Percentiles rank a stretch among this genome's conserved stretches.
Evolutionary conservation across 2,888 invertebrate species (phyloP).

Genomic region (Trachelus tabidus): DNA sequence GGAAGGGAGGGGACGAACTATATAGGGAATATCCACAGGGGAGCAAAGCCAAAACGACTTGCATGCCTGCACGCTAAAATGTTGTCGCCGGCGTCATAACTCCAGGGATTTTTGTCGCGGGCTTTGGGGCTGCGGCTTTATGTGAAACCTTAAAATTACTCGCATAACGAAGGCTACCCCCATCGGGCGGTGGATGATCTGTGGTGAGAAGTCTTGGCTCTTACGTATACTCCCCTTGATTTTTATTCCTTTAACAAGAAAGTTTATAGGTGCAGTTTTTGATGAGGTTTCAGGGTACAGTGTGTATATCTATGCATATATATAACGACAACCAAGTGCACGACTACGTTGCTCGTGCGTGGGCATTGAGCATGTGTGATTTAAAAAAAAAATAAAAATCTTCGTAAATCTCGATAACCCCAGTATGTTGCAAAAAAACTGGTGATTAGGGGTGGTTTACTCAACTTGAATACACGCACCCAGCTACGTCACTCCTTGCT

Average conservation of each 20-base stretch:
- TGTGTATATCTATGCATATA: not conserved
- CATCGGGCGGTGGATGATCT: conserved; percentile 38
- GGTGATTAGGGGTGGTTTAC: not conserved
- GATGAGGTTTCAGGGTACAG: not conserved
- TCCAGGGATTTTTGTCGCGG: conserved; percentile 52
- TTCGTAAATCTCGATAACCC: not conserved
- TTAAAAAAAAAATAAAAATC: not conserved
- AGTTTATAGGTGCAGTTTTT: not conserved
- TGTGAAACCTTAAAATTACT: conserved; percentile 46
- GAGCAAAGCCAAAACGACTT: conserved; percentile 33
- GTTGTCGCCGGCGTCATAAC: conserved; percentile 44
- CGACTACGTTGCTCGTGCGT: not conserved
- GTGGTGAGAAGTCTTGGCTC: conserved; percentile 17
- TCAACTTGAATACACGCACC: not conserved
- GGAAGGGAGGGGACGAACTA: conserved; percentile 3
- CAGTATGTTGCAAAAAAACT: not conserved
- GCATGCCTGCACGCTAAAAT: conserved; percentile 49
- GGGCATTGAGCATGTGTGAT: not conserved
- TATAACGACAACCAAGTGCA: not conserved
- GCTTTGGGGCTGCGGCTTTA: conserved; percentile 45
- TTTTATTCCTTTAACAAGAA: not conserved
- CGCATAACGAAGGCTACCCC: conserved; percentile 40
- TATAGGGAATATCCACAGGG: not conserved
- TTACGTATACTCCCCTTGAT: not conserved
- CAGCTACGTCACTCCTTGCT: not conserved